phyloP scores from a whole-genome alignment of 2,113 vertebrate genomes.

The Cynopterus brachyotis region DNA sequence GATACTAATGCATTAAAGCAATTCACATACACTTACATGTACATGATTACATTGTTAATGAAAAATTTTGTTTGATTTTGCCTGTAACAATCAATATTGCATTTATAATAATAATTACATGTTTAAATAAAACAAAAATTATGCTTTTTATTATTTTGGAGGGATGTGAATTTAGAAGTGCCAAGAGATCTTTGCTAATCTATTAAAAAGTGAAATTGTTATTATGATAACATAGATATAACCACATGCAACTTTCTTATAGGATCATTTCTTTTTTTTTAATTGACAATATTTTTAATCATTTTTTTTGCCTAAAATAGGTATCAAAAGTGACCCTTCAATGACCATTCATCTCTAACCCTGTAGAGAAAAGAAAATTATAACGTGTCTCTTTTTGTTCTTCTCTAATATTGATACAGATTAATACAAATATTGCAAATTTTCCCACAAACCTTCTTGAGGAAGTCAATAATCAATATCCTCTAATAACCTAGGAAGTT shows the following conservation, averaged over 20 bases:
- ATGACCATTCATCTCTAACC: not conserved
- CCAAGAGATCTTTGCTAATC: not conserved
- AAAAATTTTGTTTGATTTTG: not conserved
- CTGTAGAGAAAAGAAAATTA: not conserved
- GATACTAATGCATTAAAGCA: not conserved
- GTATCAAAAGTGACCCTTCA: not conserved
- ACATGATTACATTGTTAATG: not conserved
- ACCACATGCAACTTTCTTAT: not conserved
- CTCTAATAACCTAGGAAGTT: not conserved
- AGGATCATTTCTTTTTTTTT: not conserved
- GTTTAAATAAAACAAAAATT: not conserved
- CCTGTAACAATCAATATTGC: not conserved
- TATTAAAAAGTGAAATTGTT: not conserved
- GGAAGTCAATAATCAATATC: not conserved
- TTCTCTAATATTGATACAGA: not conserved
- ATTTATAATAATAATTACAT: not conserved
- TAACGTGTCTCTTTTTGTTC: not conserved
- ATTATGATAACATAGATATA: not conserved
- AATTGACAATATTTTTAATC: too few species aligned
- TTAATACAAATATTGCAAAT: not conserved
- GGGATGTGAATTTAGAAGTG: not conserved
- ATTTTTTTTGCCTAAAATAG: not conserved
- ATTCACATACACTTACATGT: not conserved
- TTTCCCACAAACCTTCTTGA: not conserved
- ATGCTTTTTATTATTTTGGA: not conserved